Evolutionary conservation across 2,888 invertebrate species (phyloP).

Genomic region (Gandaritis pyraliata): DNA sequence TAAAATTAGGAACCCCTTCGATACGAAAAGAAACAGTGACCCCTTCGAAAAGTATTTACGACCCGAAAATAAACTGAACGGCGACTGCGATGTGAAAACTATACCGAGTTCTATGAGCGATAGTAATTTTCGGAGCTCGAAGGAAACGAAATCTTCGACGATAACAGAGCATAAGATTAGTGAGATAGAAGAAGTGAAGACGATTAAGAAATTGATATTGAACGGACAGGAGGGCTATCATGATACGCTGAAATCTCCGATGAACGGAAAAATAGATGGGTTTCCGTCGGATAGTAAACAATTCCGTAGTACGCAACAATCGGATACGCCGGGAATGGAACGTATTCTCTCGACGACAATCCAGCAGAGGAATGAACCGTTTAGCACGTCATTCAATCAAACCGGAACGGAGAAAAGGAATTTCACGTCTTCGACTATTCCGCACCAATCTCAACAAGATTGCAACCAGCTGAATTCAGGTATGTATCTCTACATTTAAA

Average conservation of each 20-base stretch:
- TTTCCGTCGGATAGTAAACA: conserved; percentile 36
- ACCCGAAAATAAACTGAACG: conserved; percentile 58
- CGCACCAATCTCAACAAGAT: conserved; percentile 47
- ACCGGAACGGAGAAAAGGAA: conserved; percentile 48
- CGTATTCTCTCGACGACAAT: conserved; percentile 48
- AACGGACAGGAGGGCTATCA: conserved; percentile 62
- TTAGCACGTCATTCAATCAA: conserved; percentile 48
- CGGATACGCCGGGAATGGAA: conserved; percentile 43
- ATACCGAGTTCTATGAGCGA: conserved; percentile 70
- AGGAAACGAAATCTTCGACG: conserved; percentile 70
- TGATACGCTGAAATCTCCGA: conserved; percentile 34
- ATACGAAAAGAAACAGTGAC: conserved; percentile 66
- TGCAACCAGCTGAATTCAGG: conserved; percentile 43
- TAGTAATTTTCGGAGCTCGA: conserved; percentile 64
- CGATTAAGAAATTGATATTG: conserved; percentile 74
- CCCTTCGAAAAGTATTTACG: conserved; percentile 71
- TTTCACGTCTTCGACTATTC: conserved; percentile 42
- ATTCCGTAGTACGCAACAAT: conserved; percentile 43
- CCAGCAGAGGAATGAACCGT: conserved; percentile 50
- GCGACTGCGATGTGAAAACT: conserved; percentile 54
- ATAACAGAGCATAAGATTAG: conserved; percentile 75
- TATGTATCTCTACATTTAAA: conserved; percentile 34
- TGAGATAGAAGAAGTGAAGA: conserved; percentile 78
- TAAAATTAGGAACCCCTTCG: conserved; percentile 68
- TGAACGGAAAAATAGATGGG: conserved; percentile 37